Evolutionary conservation across 2,888 invertebrate species (phyloP).

Genomic region (Malthinus flaveolus): DNA sequence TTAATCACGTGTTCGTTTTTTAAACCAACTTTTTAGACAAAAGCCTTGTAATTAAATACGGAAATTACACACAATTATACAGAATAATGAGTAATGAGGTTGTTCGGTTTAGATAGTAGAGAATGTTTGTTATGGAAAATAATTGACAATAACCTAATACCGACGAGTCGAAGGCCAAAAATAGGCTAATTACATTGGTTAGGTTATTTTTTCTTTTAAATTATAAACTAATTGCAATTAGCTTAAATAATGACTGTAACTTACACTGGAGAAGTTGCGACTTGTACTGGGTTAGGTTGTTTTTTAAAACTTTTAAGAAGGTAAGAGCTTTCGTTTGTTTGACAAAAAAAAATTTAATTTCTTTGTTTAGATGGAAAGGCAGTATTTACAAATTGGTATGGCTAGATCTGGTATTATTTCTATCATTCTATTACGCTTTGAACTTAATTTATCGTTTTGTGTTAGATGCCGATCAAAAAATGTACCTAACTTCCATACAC

Average conservation of each 20-base stretch:
- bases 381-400: slow-evolving; percentile 94
- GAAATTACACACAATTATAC: too few relatives aligned
- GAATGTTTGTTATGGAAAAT: too few relatives aligned
- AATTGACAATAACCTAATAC: too few relatives aligned
- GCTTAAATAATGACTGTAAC: slow-evolving; percentile 74
- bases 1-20: too few relatives aligned
- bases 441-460: slow-evolving; percentile 77
- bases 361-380: slow-evolving; percentile 79
- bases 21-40: too few relatives aligned
- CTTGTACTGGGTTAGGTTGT: slow-evolving; percentile 83
- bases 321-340: slow-evolving; percentile 56
- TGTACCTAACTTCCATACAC: slow-evolving; percentile 56
- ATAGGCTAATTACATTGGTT: too few relatives aligned
- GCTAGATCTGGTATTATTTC: slow-evolving; percentile 82
- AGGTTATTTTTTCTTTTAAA: too few relatives aligned
- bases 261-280: slow-evolving; percentile 85
- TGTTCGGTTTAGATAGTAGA: too few relatives aligned
- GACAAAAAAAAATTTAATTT: slow-evolving; percentile 27
- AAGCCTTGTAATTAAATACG: too few relatives aligned
- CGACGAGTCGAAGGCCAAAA: too few relatives aligned
- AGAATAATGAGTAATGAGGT: too few relatives aligned
- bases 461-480: slow-evolving; percentile 68
- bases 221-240: too few relatives aligned
- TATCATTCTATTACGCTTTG: slow-evolving; percentile 76
- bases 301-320: slow-evolving; percentile 82